These are phyloP conservation scores for Aurelia sp. DNA, from an alignment of 30 jellyfish, hydroid and myxozoan species.

Conservation along the genomic window DNA sequence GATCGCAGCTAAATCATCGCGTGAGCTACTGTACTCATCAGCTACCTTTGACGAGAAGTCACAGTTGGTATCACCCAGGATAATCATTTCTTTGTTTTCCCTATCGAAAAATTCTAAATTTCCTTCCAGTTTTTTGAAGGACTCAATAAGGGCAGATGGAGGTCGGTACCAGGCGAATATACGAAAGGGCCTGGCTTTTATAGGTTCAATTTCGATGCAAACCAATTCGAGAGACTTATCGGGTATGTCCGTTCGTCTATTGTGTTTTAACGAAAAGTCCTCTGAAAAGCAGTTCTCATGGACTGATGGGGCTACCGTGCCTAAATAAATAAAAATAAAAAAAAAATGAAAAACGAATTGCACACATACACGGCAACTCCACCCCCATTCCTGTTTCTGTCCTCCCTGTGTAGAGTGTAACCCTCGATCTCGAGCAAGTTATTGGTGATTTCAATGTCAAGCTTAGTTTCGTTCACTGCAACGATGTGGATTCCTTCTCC, in stretches of 20 bases:
- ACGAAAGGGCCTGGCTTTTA: constrained; percentile 2
- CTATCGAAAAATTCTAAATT: neutral
- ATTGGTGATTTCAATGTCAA: neutral
- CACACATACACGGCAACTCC: constrained; percentile 21
- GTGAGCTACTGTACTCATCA: neutral
- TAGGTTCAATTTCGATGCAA: neutral
- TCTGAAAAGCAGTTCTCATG: too few relatives aligned
- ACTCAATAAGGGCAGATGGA: constrained; percentile 6
- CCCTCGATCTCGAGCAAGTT: neutral
- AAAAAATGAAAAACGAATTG: too few relatives aligned
- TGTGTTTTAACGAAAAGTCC: neutral
- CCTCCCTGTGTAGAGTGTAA: neutral
- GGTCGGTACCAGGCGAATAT: constrained; percentile 9
- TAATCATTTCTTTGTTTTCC: constrained; percentile 5
- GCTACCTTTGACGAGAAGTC: constrained; percentile 12
- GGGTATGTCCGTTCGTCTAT: constrained; percentile 20
- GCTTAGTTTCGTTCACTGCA: constrained; percentile 10
- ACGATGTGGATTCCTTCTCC: neutral
- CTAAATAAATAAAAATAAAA: too few relatives aligned
- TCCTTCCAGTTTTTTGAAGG: constrained; percentile 2
- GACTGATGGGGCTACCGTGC: too few relatives aligned
- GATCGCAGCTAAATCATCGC: neutral
- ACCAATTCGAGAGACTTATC: constrained; percentile 25
- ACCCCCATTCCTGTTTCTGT: constrained; percentile 18
- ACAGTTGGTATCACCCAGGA: neutral